Evolutionary conservation across 2,113 vertebrate genomes (phyloP).

Genomic region (Octodon degus): DNA sequence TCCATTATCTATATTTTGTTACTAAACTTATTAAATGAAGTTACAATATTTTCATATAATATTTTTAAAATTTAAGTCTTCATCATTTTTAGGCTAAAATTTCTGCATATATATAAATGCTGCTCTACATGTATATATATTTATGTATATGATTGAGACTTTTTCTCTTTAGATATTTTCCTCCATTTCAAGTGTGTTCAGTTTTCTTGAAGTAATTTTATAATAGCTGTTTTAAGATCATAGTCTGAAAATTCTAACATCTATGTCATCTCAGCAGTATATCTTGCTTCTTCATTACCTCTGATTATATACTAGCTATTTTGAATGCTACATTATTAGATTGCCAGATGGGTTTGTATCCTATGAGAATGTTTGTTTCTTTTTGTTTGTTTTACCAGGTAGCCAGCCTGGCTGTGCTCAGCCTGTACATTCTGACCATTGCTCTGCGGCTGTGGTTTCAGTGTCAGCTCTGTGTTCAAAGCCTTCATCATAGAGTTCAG

Average conservation of each 20-base stretch:
- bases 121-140: neutral
- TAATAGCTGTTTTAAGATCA: conserved; percentile 9
- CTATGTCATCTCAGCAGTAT: conserved; percentile 11
- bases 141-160: neutral
- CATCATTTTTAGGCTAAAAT: neutral
- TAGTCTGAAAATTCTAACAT: conserved; percentile 4
- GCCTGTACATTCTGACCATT: neutral
- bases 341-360: neutral
- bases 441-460: neutral
- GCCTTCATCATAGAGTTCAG: neutral
- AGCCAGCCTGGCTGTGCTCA: neutral
- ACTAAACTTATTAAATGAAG: conserved; percentile 3
- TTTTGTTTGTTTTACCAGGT: conserved; percentile 14
- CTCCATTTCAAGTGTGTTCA: neutral
- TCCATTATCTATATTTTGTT: conserved; percentile 21
- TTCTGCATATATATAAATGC: neutral
- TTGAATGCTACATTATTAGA: conserved; percentile 12
- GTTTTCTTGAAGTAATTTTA: neutral
- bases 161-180: neutral
- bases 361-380: neutral
- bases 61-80: neutral
- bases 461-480: conserved; percentile 6
- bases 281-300: neutral
- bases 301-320: neutral
- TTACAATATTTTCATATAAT: neutral